These are phyloP conservation scores for Grallaria varia DNA, from an alignment of 2,113 vertebrate genomes.

Conservation along the genomic window DNA sequence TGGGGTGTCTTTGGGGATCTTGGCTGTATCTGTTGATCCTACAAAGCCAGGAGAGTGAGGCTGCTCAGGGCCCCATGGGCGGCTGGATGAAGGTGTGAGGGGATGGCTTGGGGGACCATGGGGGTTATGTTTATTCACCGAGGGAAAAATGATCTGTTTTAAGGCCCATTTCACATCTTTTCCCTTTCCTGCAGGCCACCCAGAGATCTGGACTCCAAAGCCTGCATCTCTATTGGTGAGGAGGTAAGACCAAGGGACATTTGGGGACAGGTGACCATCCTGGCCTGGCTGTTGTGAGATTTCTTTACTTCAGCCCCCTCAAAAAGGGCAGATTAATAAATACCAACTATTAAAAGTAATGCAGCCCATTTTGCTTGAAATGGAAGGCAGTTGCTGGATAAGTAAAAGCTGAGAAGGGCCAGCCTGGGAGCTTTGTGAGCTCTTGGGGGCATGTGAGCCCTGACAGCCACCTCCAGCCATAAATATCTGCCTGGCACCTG, in stretches of 20 bases:
- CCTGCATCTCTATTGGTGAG: constrained; percentile 92
- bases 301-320: neutral
- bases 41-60: neutral
- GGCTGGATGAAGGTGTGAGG: neutral
- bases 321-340: neutral
- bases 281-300: neutral
- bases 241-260: constrained; percentile 77
- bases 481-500: rapidly evolving
- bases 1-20: neutral
- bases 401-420: neutral
- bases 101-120: rapidly evolving
- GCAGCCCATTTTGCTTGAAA: neutral
- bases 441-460: neutral
- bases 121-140: neutral
- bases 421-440: neutral
- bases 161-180: neutral
- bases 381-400: neutral
- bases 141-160: neutral
- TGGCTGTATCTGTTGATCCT: neutral
- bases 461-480: neutral
- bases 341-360: rapidly evolving
- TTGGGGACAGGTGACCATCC: neutral
- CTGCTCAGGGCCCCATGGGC: neutral
- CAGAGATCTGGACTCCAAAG: constrained; percentile 94
- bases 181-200: constrained; percentile 80